Percentiles rank a stretch among this genome's conserved stretches.
Conservation (phyloP, 2,113 vertebrate genomes). For the Edolisoma coerulescens region DNA sequence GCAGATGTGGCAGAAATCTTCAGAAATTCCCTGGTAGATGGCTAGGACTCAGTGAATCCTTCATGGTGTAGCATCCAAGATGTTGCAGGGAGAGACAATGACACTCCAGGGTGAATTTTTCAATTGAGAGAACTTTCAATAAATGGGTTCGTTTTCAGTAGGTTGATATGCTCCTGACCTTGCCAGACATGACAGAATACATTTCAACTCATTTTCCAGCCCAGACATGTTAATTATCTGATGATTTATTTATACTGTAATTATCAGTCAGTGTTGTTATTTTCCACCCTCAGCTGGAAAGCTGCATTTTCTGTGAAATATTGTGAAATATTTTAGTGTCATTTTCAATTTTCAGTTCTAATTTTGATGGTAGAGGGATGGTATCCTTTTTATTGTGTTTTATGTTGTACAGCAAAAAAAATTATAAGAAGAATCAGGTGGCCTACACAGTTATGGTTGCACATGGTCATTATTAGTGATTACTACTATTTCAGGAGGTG, state of each 20-base stretch:
- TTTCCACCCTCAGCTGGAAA: background rate
- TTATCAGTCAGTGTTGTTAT: background rate
- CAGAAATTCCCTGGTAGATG: background rate
- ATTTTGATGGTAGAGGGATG: background rate
- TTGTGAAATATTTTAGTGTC: background rate
- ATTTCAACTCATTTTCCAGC: background rate
- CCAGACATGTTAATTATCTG: slow-evolving; percentile 10
- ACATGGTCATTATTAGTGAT: background rate
- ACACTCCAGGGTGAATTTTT: background rate
- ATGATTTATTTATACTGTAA: background rate
- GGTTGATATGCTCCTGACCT: background rate
- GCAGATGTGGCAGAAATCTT: background rate
- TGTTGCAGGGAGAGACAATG: background rate
- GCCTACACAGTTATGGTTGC: background rate
- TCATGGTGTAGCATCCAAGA: background rate
- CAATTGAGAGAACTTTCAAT: background rate
- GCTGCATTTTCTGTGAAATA: background rate
- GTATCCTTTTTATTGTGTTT: background rate
- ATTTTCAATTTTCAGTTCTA: background rate
- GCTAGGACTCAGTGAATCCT: background rate
- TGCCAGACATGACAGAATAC: background rate
- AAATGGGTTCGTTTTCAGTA: background rate
- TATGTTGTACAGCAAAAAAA: background rate
- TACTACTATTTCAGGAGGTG: background rate
- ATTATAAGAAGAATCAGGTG: background rate